Percentiles rank a stretch among this genome's conserved stretches.
These are phyloP conservation scores for Ellobium chinense DNA, from an alignment of 2,888 invertebrate species.

Conservation along the genomic window DNA sequence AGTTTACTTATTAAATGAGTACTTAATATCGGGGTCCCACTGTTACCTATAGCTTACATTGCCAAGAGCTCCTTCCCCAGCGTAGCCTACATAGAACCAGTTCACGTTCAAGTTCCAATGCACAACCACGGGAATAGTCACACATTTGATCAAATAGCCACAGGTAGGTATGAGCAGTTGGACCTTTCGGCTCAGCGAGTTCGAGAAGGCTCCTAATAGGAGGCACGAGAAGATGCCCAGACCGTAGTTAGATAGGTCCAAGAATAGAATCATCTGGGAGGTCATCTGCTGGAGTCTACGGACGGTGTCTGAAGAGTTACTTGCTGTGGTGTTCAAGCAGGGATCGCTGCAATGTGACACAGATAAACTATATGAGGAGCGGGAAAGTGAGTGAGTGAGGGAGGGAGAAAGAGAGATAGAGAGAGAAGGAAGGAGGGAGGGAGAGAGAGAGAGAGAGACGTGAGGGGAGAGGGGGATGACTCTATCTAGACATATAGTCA, in stretches of 20 bases:
- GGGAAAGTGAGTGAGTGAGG: no score
- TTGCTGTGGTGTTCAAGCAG: neutral
- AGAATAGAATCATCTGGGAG: neutral
- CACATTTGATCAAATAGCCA: neutral
- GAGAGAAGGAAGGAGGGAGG: conserved; percentile 10
- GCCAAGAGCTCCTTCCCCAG: conserved; percentile 17
- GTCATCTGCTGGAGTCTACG: conserved; percentile 15
- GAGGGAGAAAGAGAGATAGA: no score
- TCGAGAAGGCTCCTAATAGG: conserved; percentile 10
- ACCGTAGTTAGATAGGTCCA: conserved; percentile 9
- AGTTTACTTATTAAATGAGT: no score
- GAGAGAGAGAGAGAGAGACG: conserved; percentile 24
- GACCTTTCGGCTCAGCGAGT: conserved; percentile 14
- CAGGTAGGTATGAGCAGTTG: neutral
- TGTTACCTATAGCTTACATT: no score
- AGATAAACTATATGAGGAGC: neutral
- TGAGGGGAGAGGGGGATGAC: no score
- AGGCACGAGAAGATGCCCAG: conserved; percentile 14
- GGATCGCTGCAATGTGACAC: conserved; percentile 35
- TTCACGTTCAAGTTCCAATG: conserved; percentile 6
- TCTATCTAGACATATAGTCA: no score
- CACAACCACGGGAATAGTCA: neutral
- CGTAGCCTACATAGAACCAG: conserved; percentile 28
- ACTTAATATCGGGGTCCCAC: no score
- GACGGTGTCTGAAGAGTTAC: neutral